Evolutionary conservation across 2,797 vertebrate species (phyloP), one percentile per base, ranked within the genome.

Genomic region (Gobionotothen gibberifrons): DNA sequence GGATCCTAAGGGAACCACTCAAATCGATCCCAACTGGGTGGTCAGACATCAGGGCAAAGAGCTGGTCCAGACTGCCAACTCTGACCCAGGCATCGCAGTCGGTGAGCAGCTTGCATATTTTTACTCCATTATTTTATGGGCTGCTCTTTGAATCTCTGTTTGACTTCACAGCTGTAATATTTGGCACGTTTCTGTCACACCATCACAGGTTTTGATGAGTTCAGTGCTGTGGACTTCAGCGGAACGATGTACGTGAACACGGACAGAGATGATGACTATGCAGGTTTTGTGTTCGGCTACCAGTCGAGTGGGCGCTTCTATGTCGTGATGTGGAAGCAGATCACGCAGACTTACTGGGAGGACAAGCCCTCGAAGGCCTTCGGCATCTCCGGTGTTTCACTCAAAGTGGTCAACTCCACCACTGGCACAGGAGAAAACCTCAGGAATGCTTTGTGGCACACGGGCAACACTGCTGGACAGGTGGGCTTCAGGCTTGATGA

Each of bases 271-370:
- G 98, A 99, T 0, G 98, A 99, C 92, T 99, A 99, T 0, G 98
- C 98, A 0, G 98, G 98, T 70, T 99, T 99, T 59, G 98, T 99
- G 65, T 99, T 99, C 9, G 96, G 97, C 84, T 99, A 99, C 92
- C 98, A 99, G 91, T 99, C 98, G 5, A 99, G 98, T 77, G 96
- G 95, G 51, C 96, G 97, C 12, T 99, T 99, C 86, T 99, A 99
- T 0, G 98, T 99, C 47, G 95, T 99, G 11, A 99, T 99, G 98
- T 99, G 98, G 98, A 99, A 99, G 88, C 98, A 99, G 90, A 97
- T 99, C 78, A 99, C 98, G 3, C 98, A 99, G 93, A 99, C 98
- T 0, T 99, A 99, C 90, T 99, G 98, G 98, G 98, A 99, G 55
- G 96, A 98, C 81, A 96, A 97, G 79, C 98, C 98, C 49, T 98